phyloP scores from a whole-genome alignment of 2,797 vertebrate genomes.

The Arremon brunneinucha region DNA sequence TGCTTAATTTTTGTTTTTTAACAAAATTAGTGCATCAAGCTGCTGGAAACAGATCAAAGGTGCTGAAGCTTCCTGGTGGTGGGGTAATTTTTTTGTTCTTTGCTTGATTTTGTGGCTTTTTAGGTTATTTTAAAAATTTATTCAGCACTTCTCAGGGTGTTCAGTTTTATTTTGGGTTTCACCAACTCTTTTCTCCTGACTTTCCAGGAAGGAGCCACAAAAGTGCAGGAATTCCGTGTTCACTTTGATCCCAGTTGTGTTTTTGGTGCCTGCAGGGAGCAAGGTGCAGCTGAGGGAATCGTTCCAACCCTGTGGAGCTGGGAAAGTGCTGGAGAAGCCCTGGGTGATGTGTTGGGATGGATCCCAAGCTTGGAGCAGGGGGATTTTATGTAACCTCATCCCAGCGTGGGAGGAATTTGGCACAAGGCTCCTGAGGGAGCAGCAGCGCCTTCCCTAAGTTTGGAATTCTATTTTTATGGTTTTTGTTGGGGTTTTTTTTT shows the following conservation, averaged over 20 bases:
- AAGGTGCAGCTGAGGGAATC: background rate
- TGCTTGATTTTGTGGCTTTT: background rate
- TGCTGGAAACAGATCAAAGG: background rate
- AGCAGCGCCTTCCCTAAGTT: background rate
- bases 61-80: background rate
- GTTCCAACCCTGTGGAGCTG: background rate
- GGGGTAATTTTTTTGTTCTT: background rate
- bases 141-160: too few relatives aligned
- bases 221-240: rapidly evolving
- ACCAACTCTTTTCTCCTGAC: background rate
- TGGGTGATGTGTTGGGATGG: background rate
- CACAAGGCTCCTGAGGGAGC: background rate
- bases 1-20: background rate
- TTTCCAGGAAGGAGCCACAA: rapidly evolving
- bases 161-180: background rate
- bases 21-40: rapidly evolving
- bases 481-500: background rate
- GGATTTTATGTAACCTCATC: background rate
- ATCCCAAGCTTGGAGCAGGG: background rate
- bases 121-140: background rate
- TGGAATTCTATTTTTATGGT: background rate
- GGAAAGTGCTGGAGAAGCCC: background rate
- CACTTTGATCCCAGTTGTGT: background rate
- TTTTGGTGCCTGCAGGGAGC: background rate
- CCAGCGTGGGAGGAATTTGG: background rate